These are phyloP conservation scores for Epizoanthus ramosus DNA, from an alignment of 92 coral and sea anemone genomes.

Conservation along the genomic window DNA sequence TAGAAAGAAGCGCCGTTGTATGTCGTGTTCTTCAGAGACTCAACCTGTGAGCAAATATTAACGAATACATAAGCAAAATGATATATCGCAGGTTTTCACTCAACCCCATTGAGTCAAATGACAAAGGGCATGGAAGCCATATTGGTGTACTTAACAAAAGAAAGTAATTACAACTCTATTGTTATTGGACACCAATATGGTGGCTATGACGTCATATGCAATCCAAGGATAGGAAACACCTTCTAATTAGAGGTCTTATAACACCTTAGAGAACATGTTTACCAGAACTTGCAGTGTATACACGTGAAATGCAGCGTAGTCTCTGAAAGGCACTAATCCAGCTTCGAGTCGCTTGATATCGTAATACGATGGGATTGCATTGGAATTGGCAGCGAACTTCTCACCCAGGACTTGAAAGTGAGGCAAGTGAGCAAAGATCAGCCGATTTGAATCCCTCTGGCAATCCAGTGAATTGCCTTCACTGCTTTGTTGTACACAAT, in stretches of 20 bases:
- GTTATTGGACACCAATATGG: too few species aligned
- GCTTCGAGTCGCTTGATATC: constrained; percentile 26
- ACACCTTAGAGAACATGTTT: not conserved
- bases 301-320: constrained; percentile 1
- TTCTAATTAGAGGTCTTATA: not conserved
- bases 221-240: not conserved
- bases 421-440: constrained; percentile 1
- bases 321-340: constrained; percentile 1
- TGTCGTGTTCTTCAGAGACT: not conserved
- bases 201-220: not conserved
- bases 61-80: not conserved
- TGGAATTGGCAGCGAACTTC: not conserved
- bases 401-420: constrained; percentile 23
- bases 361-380: not conserved
- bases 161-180: too few species aligned
- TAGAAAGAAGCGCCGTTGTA: not conserved
- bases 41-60: not conserved
- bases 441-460: not conserved
- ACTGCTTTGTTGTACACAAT: not conserved
- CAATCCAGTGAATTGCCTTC: not conserved
- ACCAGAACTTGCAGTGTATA: constrained; percentile 12
- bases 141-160: too few species aligned
- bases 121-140: too few species aligned
- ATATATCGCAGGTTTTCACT: not conserved
- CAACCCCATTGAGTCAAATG: too few species aligned